These are phyloP conservation scores for Abramis brama DNA, from an alignment of 2,113 vertebrate species.

Conservation along the genomic window DNA sequence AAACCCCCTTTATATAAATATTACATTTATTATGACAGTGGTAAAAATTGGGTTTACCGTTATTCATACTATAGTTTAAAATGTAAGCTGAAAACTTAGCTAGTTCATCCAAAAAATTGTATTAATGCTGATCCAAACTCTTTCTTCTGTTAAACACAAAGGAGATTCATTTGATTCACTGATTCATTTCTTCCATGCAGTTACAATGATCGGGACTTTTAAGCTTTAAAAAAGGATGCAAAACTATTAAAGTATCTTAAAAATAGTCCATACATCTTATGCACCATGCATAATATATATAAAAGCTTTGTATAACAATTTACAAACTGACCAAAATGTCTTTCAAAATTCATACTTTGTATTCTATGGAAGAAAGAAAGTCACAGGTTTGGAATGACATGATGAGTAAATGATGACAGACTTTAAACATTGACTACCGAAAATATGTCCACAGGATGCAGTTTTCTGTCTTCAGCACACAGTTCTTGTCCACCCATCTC, in stretches of 20 bases:
- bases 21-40: background rate
- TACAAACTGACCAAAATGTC: background rate
- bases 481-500: constrained; percentile 17
- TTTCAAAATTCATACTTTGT: no score
- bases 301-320: background rate
- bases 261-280: background rate
- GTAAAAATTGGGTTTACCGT: background rate
- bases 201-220: background rate
- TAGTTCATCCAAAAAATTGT: background rate
- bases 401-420: background rate
- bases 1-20: no score
- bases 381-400: background rate
- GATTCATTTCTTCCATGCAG: background rate
- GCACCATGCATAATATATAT: background rate
- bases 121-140: background rate
- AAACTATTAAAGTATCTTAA: background rate
- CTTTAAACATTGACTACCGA: background rate
- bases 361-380: background rate
- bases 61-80: background rate
- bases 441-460: constrained; percentile 25
- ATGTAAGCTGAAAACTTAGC: no score
- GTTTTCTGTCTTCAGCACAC: constrained; percentile 24
- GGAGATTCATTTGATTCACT: background rate
- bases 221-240: background rate
- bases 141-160: background rate